Base-by-base conservation (phyloP, 2,888 invertebrate genomes). In the Tachina grossa region DNA sequence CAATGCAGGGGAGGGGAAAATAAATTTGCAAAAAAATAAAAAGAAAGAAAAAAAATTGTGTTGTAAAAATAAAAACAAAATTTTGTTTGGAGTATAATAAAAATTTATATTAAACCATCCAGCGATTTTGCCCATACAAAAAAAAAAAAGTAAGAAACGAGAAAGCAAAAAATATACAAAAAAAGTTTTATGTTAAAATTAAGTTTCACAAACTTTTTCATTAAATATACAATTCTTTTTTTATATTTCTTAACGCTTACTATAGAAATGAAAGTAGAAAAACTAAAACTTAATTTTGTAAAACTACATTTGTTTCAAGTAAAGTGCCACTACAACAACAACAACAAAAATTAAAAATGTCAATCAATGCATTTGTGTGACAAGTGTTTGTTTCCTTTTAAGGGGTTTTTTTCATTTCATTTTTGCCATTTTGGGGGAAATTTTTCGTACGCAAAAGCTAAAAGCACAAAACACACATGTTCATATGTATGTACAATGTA, bases 171-270 rank as follows among this genome's bases (percentile, higher is more conserved):
- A 49, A 69, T 63, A 76, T 43, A 80, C 39, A 80, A 74, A 61
- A 55, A 61, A 69, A 57, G n/a, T 71, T 84, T 78, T 66, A 11
- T 79, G 63, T 51, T 84, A 83, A 76, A 78, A 83, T 68, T 80
- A 69, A 75, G 75, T 69, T 61, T 41, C 22, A 19, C 9, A 77
- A 31, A 72, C 19, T 77, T 71, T 55, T 55, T 53, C 43, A 74
- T 59, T 59, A 53, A 9, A 31, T 39, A 49, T 55, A 41, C n/a
- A n/a, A n/a, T n/a, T 57, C 55, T 1, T 51, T 41, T 53, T 41
- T 51, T 51, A 57, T n/a, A 41, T 22, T 51, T 14, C 11, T 71
- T 45, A 39, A 39, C 13, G 14, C 16, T 61, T n/a, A 45, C 11
- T 22, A 9, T 19, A 19, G 16, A 63, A 53, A 47, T 1, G 47